Evolutionary conservation across 2,113 vertebrate genomes (phyloP), one percentile per base, ranked within the genome.

Genomic region (Gila orcuttii): DNA sequence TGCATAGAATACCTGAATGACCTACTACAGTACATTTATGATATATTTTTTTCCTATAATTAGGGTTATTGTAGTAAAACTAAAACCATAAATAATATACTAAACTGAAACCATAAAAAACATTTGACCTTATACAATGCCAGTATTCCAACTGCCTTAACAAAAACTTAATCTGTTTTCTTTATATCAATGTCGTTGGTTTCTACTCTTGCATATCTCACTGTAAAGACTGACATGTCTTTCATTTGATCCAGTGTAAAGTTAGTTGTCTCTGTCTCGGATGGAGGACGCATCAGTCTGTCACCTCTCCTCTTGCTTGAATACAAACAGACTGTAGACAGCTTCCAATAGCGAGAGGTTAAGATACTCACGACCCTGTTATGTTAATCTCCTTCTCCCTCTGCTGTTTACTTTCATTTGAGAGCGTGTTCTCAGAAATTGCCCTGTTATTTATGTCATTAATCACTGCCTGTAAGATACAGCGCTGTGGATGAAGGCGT

Each of bases 401-500:
- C 52, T 62, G 80, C 42, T 80, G 74, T 62, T 62, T 36, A 33
- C 23, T 28, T 78, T 79, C 76, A 86, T 88, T 87, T 86, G 79
- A 84, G 79, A 74, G 42, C 33, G 25, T 74, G 78, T 79, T 42
- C n/a, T 69, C 50, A 59, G n/a, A 74, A 39, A 33, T 82, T 79
- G 76, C 31, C 42, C 83, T 59, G 33, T 59, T 85, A 73, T 88
- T 91, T 69, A 86, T 92, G 86, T 89, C 90, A 93, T 92, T 89
- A 93, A 90, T 90, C 87, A 79, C 59, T 68, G 76, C 85, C 86
- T 85, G 75, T 55, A 55, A 88, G 83, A 87, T 85, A 80, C 55
- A 83, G 80, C 84, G 59, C 66, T 82, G 86, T 86, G 77, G 88
- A 79, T 90, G 84, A 77, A 91, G 82, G 79, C 71, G 82, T 86